These are phyloP conservation scores for Luidia sarsii DNA, from an alignment of 53 echinoderm and acorn worm species.

Conservation along the genomic window DNA sequence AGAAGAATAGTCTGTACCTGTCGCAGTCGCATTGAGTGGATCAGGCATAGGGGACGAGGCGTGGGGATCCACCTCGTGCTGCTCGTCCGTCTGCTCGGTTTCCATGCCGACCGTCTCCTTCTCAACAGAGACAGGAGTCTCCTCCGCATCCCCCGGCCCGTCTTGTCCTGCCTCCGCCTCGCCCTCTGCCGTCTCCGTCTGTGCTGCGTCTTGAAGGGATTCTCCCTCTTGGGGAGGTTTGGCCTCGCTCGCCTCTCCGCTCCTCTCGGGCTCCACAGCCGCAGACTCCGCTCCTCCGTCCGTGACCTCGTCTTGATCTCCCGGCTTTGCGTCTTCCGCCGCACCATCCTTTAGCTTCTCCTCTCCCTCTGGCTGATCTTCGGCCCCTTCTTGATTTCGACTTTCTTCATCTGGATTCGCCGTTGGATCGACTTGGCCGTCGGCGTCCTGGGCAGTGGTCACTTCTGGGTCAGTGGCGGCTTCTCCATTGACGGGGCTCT, in stretches of 20 bases:
- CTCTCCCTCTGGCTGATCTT: constrained; percentile 1
- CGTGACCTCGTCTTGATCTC: constrained; percentile 12
- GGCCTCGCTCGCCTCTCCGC: no score
- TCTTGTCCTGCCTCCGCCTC: constrained; percentile 42
- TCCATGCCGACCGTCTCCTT: constrained; percentile 68
- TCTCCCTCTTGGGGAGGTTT: neutral
- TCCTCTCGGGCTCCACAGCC: no score
- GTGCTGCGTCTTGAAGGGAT: neutral
- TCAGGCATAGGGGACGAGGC: constrained; percentile 80
- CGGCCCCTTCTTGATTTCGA: no score
- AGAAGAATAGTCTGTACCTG: constrained; percentile 83
- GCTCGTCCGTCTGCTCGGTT: constrained; percentile 84
- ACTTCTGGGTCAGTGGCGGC: no score
- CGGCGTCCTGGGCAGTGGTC: no score
- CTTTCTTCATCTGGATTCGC: constrained; percentile 23
- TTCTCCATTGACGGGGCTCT: no score
- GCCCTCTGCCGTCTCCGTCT: constrained; percentile 4
- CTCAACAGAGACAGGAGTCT: neutral
- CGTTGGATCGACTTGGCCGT: no score
- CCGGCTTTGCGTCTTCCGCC: no score
- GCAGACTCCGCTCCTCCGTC: neutral
- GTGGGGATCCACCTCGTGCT: constrained; percentile 85
- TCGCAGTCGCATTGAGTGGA: constrained; percentile 84
- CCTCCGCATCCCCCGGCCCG: neutral
- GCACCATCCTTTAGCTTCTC: neutral